phyloP scores from a whole-genome alignment of 2,113 vertebrate genomes.

The Capreolus pygargus region DNA sequence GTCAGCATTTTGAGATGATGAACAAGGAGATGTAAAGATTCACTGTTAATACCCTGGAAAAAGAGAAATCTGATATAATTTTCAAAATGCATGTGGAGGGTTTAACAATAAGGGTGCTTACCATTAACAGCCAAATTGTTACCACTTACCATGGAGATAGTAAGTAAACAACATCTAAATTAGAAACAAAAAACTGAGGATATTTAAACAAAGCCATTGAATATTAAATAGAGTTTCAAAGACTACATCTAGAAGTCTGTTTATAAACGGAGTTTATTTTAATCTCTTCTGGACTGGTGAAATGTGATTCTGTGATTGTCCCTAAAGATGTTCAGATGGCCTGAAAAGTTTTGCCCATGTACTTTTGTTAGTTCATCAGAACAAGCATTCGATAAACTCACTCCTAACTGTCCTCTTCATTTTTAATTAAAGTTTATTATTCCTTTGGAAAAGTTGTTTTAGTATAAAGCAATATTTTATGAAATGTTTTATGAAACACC shows the following conservation, averaged over 20 bases:
- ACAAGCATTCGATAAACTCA: background rate
- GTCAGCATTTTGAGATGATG: slow-evolving; percentile 26
- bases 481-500: background rate
- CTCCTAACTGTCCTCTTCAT: background rate
- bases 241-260: background rate
- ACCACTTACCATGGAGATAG: background rate
- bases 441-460: background rate
- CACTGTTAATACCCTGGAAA: background rate
- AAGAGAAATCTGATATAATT: background rate
- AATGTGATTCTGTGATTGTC: background rate
- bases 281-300: background rate
- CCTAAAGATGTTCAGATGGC: background rate
- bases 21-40: background rate
- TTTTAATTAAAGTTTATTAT: background rate
- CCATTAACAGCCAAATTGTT: background rate
- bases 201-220: background rate
- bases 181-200: background rate
- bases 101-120: background rate
- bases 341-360: background rate
- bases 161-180: background rate
- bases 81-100: background rate
- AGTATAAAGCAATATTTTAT: background rate
- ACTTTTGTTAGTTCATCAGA: background rate
- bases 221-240: background rate
- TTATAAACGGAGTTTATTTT: background rate